Evolutionary conservation across 2,888 invertebrate genomes (phyloP).

Genomic region (Laothoe populi): DNA sequence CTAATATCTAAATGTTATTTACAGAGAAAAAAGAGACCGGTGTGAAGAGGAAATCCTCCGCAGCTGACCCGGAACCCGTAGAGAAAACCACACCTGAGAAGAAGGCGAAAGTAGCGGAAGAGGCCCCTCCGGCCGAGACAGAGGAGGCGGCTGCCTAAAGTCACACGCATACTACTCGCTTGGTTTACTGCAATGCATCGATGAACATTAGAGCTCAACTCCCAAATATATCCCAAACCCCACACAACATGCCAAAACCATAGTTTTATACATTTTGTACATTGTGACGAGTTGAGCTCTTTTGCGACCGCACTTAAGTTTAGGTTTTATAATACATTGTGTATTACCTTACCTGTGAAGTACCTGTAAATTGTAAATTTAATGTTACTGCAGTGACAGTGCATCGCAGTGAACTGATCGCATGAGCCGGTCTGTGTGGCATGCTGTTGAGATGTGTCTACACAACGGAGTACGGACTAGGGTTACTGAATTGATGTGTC

Average conservation of each 20-base stretch:
- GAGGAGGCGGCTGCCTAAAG: conserved; percentile 85
- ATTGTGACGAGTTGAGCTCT: conserved; percentile 75
- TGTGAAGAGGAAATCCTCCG: conserved; percentile 89
- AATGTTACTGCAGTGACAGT: conserved; percentile 67
- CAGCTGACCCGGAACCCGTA: conserved; percentile 79
- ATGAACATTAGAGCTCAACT: conserved; percentile 79
- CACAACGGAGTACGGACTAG: conserved; percentile 68
- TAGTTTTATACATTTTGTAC: conserved; percentile 58
- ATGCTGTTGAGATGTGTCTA: conserved; percentile 77
- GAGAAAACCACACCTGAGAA: conserved; percentile 89
- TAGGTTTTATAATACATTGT: conserved; percentile 73
- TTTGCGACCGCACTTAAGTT: conserved; percentile 73
- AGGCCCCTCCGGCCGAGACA: conserved; percentile 82
- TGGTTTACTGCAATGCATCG: conserved; percentile 83
- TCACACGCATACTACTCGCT: conserved; percentile 50
- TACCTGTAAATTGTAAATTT: conserved; percentile 84
- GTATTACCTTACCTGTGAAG: conserved; percentile 82
- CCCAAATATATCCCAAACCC: conserved; percentile 62
- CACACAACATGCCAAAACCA: conserved; percentile 59
- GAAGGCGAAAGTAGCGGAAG: conserved; percentile 88
- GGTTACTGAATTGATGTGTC: conserved; percentile 75
- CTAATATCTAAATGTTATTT: conserved; percentile 39
- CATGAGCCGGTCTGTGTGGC: conserved; percentile 64
- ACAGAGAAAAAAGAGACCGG: conserved; percentile 81
- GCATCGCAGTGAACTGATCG: conserved; percentile 81